Percentiles rank a stretch among this genome's conserved stretches.
Evolutionary conservation across 2,888 invertebrate species (phyloP).

Genomic region (Teleiodes luculella): DNA sequence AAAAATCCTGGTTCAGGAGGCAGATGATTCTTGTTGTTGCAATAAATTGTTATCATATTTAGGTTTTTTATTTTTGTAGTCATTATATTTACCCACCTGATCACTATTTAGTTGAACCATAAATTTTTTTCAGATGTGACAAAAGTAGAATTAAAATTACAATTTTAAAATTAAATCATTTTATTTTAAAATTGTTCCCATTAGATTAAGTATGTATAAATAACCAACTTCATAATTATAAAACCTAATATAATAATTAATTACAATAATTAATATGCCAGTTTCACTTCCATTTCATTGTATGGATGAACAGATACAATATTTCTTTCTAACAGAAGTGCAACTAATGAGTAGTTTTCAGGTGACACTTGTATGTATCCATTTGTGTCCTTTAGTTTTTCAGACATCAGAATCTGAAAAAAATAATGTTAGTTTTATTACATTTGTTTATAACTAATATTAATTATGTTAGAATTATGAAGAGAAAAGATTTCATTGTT

Average conservation of each 20-base stretch:
- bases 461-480: no score
- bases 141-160: not conserved
- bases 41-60: no score
- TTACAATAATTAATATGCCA: constrained; percentile 32
- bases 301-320: constrained; percentile 58
- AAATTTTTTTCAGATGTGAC: not conserved
- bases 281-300: constrained; percentile 55
- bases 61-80: no score
- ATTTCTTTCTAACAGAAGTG: constrained; percentile 52
- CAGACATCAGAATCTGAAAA: constrained; percentile 55
- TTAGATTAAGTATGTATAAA: no score
- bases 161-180: no score
- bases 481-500: no score
- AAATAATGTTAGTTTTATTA: constrained; percentile 9
- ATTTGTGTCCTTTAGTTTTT: constrained; percentile 39
- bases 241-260: not conserved
- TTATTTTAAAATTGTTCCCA: no score
- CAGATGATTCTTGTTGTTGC: no score
- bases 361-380: constrained; percentile 50
- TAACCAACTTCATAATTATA: not conserved
- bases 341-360: constrained; percentile 46
- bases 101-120: not conserved
- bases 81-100: no score
- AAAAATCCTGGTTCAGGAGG: no score
- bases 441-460: not conserved